Conservation (phyloP, 2,797 vertebrate genomes). For the Gorsachius magnificus region DNA sequence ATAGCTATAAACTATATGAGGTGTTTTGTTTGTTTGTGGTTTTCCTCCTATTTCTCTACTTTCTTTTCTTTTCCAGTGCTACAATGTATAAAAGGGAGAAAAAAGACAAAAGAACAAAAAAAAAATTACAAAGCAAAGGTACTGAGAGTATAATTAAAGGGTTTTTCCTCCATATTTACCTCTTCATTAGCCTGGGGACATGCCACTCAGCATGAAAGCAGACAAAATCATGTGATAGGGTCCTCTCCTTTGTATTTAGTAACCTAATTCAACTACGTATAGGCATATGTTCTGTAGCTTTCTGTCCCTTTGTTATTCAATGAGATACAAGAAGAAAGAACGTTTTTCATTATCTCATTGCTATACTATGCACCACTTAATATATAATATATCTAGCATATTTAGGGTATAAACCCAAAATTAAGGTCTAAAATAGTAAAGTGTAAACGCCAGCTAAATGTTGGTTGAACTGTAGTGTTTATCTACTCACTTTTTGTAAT, state of each 20-base stretch:
- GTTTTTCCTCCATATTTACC: fast-evolving
- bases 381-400: not conserved
- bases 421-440: not conserved
- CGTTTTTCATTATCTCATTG: not conserved
- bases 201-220: not conserved
- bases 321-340: not conserved
- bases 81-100: fast-evolving
- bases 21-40: not conserved
- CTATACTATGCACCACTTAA: not conserved
- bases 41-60: not conserved
- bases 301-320: not conserved
- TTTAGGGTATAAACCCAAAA: not conserved
- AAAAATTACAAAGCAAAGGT: not conserved
- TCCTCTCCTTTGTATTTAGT: not conserved
- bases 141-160: not conserved
- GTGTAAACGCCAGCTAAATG: not conserved
- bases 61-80: not conserved
- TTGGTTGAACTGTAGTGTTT: not conserved
- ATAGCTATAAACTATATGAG: not conserved
- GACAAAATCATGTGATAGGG: not conserved
- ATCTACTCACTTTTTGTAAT: not conserved
- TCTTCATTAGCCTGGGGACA: not conserved
- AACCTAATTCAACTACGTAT: not conserved
- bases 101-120: not conserved
- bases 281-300: not conserved